Percentiles rank a stretch among this genome's conserved stretches.
Evolutionary conservation across 2,797 vertebrate genomes (phyloP).

Genomic region (Hippocampus kuda): DNA sequence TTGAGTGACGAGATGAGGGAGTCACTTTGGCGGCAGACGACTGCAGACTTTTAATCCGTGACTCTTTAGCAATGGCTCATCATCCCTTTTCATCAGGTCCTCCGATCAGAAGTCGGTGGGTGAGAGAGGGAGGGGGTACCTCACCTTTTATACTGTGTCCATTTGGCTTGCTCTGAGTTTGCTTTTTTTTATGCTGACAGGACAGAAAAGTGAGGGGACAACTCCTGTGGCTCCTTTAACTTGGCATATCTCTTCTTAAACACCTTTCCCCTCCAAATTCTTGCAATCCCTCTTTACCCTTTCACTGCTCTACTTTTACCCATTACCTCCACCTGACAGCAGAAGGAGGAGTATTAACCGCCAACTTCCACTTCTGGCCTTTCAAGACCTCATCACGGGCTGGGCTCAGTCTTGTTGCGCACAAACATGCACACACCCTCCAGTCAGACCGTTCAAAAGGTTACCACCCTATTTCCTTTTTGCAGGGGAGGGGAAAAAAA

Average conservation of each 20-base stretch:
- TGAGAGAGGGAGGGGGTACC: neutral
- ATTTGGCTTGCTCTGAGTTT: conserved; percentile 35
- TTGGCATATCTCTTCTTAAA: conserved; percentile 50
- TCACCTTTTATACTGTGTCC: conserved; percentile 28
- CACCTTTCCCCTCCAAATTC: conserved; percentile 34
- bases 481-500: conserved; percentile 31
- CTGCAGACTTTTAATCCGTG: neutral
- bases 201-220: conserved; percentile 45
- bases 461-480: conserved; percentile 42
- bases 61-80: neutral
- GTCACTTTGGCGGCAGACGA: neutral
- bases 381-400: conserved; percentile 24
- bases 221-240: conserved; percentile 49
- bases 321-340: conserved; percentile 19
- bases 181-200: conserved; percentile 43
- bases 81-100: neutral
- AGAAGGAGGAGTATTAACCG: neutral
- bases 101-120: neutral
- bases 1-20: neutral
- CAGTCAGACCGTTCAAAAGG: conserved; percentile 22
- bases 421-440: conserved; percentile 10
- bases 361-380: conserved; percentile 16
- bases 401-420: conserved; percentile 16
- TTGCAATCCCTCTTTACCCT: conserved; percentile 34
- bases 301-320: conserved; percentile 12